Evolutionary conservation across 1,140 invertebrate species (phyloP), one percentile per base, ranked within the genome.

Genomic region (Euwallacea fornicatus): DNA sequence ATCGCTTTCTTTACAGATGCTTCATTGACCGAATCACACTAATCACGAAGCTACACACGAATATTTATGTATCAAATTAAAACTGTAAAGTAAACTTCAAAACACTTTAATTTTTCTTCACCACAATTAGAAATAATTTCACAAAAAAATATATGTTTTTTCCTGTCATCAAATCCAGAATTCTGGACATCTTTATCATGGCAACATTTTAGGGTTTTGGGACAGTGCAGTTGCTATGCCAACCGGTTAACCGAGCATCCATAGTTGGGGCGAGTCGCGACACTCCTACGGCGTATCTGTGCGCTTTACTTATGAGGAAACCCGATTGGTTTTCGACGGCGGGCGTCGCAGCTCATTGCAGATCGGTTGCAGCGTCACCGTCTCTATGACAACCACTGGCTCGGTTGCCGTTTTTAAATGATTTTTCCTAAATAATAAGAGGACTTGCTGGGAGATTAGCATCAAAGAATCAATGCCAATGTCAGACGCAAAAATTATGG

Each of bases 341-440:
- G 76, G 76, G 68, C 58, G 71, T 76, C 74, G 58, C 2, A 54
- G 53, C 44, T 73, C 53, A 41, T 7, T 61, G 54, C 68, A 68
- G 71, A 60, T 21, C 56, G 71, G 44, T 62, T 68, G 71, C 67
- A 78, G 77, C 78, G 78, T 78, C 79, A 79, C 68, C 69, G 79
- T 80, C 77, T 72, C 75, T 67, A 79, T 79, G 69, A 67, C 72
- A 75, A 79, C 79, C 8, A 42, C 4, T 15, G 8, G 13, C 64
- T 7, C 10, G 10, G 64, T 72, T 72, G 70, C 62, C 70, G 21
- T 6, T 43, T 72, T 50, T 13, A 50, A 50, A 42, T 64, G 42
- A 16, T 64, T 64, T 64, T n/a, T 21, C 62, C 44, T 50, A 50
- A 50, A 50, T 50, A 50, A 50, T 50, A 50, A 50, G 46, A 50